Conservation (phyloP, 1,140 invertebrate species). For the Papilio machaon region DNA sequence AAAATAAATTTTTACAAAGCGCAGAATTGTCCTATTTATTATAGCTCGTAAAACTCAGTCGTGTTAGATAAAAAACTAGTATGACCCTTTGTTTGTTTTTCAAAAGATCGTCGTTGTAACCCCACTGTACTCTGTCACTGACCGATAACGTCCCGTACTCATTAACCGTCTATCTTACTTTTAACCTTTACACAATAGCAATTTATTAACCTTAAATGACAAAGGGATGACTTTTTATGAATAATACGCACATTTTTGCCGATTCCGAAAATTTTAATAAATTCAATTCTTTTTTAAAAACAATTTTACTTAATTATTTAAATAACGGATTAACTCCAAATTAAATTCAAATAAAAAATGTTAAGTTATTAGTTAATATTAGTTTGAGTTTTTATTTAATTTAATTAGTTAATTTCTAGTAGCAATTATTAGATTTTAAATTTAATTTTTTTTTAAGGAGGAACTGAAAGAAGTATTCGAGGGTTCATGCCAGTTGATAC, state of each 20-base stretch:
- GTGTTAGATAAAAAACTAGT: neutral
- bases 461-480: conserved; percentile 94
- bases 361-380: too few species aligned
- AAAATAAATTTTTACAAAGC: neutral
- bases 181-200: neutral
- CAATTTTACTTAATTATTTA: too few species aligned
- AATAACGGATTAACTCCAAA: too few species aligned
- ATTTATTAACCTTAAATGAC: neutral
- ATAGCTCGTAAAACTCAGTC: neutral
- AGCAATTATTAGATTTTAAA: too few species aligned
- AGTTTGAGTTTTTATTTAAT: too few species aligned
- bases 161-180: neutral
- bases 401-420: too few species aligned
- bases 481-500: conserved; percentile 92
- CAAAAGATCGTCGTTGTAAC: conserved; percentile 5
- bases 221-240: neutral
- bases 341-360: too few species aligned
- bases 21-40: neutral
- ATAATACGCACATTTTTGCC: neutral
- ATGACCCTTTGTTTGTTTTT: conserved; percentile 25
- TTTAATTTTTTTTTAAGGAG: conserved; percentile 80
- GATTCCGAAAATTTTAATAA: too few species aligned
- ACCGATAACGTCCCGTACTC: conserved; percentile 43
- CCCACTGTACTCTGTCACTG: conserved; percentile 42
- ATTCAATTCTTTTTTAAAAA: too few species aligned